These are phyloP conservation scores for Drosophila kanapiae DNA, from an alignment of 1,140 invertebrate species.

Conservation along the genomic window DNA sequence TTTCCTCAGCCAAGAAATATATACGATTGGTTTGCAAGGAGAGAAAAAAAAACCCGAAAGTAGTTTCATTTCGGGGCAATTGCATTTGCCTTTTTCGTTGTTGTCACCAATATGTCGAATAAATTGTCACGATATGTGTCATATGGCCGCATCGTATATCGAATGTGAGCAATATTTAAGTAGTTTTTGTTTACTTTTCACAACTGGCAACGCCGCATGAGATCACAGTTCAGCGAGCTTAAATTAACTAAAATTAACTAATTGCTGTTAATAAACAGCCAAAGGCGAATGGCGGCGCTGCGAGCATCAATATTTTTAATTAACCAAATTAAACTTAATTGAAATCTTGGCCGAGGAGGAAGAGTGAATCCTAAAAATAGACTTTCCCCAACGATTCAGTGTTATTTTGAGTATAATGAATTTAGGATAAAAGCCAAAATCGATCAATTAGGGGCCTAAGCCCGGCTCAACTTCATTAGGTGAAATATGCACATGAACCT, in stretches of 20 bases:
- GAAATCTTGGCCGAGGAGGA: slow-evolving; percentile 43
- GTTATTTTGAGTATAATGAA: not conserved
- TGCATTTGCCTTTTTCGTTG: slow-evolving; percentile 70
- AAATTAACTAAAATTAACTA: slow-evolving; percentile 70
- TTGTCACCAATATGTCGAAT: slow-evolving; percentile 76
- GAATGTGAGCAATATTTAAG: slow-evolving; percentile 8
- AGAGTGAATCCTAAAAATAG: slow-evolving; percentile 10
- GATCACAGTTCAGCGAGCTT: slow-evolving; percentile 45
- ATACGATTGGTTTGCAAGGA: not conserved
- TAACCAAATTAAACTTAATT: slow-evolving; percentile 66
- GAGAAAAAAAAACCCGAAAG: slow-evolving; percentile 25
- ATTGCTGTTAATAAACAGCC: slow-evolving; percentile 68
- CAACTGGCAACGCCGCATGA: slow-evolving; percentile 34
- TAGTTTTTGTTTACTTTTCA: slow-evolving; percentile 21
- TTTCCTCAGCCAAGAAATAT: slow-evolving; percentile 20
- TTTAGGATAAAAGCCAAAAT: slow-evolving; percentile 4
- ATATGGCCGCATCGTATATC: slow-evolving; percentile 29
- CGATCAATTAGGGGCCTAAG: slow-evolving; percentile 31
- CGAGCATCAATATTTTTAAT: slow-evolving; percentile 45
- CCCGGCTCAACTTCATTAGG: slow-evolving; percentile 29
- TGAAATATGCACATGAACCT: slow-evolving; percentile 1
- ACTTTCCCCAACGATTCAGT: not conserved
- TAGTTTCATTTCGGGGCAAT: slow-evolving; percentile 62
- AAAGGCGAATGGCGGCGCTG: slow-evolving; percentile 37
- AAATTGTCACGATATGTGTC: slow-evolving; percentile 73